These are phyloP conservation scores for Oryctolagus cuniculus DNA, from an alignment of 2,113 vertebrate genomes.

Conservation along the genomic window DNA sequence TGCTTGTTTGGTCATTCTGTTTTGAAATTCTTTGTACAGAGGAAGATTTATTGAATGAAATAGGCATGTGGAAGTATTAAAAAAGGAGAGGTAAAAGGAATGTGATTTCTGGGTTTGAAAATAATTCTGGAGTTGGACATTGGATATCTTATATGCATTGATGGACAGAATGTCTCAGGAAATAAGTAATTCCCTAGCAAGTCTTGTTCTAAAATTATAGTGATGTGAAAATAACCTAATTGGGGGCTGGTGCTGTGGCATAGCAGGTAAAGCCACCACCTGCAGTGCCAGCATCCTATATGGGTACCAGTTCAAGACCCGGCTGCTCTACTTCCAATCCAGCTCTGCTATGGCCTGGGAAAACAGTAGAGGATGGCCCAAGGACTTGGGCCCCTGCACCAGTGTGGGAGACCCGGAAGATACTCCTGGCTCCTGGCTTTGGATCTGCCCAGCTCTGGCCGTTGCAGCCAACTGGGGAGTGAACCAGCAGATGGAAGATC, in stretches of 20 bases:
- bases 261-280: too few relatives aligned
- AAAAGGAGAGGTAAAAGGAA: constrained; percentile 1
- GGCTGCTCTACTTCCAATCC: too few relatives aligned
- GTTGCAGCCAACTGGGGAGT: too few relatives aligned
- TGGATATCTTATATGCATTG: constrained; percentile 43
- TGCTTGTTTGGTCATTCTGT: background rate
- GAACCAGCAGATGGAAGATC: too few relatives aligned
- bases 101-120: constrained; percentile 59
- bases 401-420: too few relatives aligned
- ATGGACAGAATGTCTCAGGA: constrained; percentile 59
- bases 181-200: constrained; percentile 48
- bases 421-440: too few relatives aligned
- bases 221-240: constrained; percentile 36
- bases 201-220: constrained; percentile 45
- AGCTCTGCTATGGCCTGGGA: too few relatives aligned
- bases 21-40: constrained; percentile 52
- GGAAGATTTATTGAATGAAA: background rate
- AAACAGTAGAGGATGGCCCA: too few relatives aligned
- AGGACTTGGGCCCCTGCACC: too few relatives aligned
- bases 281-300: too few relatives aligned
- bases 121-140: constrained; percentile 61
- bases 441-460: too few relatives aligned
- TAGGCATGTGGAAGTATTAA: constrained; percentile 27
- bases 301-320: too few relatives aligned
- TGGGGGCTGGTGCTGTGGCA: background rate